Percentiles rank a stretch among this genome's conserved stretches.
Conservation (phyloP, 2,797 vertebrate genomes). For the Nasua narica region DNA sequence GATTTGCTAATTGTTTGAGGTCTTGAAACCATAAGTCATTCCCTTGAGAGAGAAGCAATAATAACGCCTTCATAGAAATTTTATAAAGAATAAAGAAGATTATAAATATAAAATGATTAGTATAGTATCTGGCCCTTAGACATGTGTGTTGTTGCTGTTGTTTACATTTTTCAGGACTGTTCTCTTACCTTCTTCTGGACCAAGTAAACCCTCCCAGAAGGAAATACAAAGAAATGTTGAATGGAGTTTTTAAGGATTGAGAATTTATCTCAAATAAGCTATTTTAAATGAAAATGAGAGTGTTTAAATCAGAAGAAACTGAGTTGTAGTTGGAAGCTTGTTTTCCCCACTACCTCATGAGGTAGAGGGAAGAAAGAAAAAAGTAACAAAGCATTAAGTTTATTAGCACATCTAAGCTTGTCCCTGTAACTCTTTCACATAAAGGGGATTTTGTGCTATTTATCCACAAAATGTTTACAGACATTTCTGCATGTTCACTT, state of each 20-base stretch:
- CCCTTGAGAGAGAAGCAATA: background rate
- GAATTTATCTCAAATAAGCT: background rate
- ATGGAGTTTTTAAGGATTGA: background rate
- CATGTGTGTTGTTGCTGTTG: background rate
- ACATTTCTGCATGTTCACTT: background rate
- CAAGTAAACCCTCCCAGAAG: background rate
- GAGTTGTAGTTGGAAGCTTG: background rate
- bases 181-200: background rate
- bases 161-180: background rate
- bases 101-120: background rate
- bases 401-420: background rate
- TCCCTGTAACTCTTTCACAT: background rate
- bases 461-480: slow-evolving; percentile 6
- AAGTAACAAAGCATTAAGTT: background rate
- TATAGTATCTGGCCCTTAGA: background rate
- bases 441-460: background rate
- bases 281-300: background rate
- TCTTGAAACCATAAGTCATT: background rate
- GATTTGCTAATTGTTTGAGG: background rate
- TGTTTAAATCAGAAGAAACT: background rate
- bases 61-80: background rate
- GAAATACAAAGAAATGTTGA: background rate
- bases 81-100: background rate
- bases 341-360: background rate
- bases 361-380: background rate